These are phyloP conservation scores for Ruditapes philippinarum DNA, from an alignment of 1,140 invertebrate species.

Conservation along the genomic window DNA sequence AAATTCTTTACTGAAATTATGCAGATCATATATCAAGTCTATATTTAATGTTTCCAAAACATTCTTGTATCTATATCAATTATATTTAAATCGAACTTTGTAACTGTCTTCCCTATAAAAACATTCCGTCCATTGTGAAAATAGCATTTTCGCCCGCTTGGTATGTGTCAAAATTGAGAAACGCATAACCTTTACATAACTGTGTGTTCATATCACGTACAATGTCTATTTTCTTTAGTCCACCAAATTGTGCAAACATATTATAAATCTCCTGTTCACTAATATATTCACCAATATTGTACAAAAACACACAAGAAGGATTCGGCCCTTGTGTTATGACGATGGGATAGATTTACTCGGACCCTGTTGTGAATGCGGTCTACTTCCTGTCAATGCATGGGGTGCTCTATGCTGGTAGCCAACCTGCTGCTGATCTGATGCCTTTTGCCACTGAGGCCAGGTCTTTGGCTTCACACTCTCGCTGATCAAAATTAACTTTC, in stretches of 20 bases:
- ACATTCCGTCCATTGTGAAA: slow-evolving; percentile 43
- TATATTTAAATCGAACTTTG: slow-evolving; percentile 54
- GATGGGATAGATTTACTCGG: not conserved
- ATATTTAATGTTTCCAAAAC: too few species aligned
- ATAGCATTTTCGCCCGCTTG: slow-evolving; percentile 45
- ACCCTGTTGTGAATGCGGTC: not conserved
- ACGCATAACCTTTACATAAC: slow-evolving; percentile 57
- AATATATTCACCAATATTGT: slow-evolving; percentile 52
- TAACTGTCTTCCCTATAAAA: slow-evolving; percentile 43
- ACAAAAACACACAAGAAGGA: slow-evolving; percentile 38
- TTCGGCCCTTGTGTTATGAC: not conserved
- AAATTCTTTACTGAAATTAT: too few species aligned
- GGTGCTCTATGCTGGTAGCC: not conserved
- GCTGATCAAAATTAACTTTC: slow-evolving; percentile 10
- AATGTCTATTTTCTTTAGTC: slow-evolving; percentile 57
- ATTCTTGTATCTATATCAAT: too few species aligned
- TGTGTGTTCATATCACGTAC: slow-evolving; percentile 23
- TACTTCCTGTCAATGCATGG: not conserved
- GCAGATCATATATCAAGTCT: too few species aligned
- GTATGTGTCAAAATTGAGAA: slow-evolving; percentile 48
- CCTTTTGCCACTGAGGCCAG: slow-evolving; percentile 22
- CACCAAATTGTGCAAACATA: slow-evolving; percentile 60
- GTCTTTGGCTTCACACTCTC: not conserved
- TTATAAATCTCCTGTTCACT: slow-evolving; percentile 48
- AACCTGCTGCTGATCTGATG: not conserved